Evolutionary conservation across 1,140 invertebrate genomes (phyloP), one percentile per base, ranked within the genome.

Genomic region (Habropoda laboriosa): DNA sequence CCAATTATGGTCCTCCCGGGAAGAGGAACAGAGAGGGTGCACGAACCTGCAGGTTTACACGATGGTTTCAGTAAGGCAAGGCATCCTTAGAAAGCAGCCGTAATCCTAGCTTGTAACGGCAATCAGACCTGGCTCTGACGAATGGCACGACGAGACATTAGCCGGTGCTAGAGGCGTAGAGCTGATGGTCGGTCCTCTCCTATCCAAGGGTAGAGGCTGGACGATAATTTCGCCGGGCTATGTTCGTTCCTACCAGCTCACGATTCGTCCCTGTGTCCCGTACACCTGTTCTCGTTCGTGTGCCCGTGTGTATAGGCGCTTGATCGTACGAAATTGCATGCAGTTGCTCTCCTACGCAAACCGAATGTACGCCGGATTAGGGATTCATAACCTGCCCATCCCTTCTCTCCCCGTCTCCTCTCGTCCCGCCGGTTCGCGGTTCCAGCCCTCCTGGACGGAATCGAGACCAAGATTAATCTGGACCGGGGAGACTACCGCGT

Each of bases 371-470:
- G 84, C 66, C 55, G 82, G 87, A 89, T 89, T 87, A 89, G 86
- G 72, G 84, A 87, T 87, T 89, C 87, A 88, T 89, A 89, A 88
- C 83, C 32, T 30, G 35, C 42, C 16, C n/a, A n/a, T n/a, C n/a
- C n/a, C n/a, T n/a, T n/a, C n/a, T n/a, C n/a, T n/a, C n/a, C n/a
- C n/a, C n/a, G n/a, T n/a, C n/a, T n/a, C 42, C 45, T 27, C 42
- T 38, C 8, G 24, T 30, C 45, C 21, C n/a, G 1, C 0, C 4
- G 13, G 30, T 8, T 27, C 55, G 13, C 27, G 18, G 27, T 57
- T 27, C 35, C 12, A 27, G 16, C 35, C 40, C 16, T 51, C 18
- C 38, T 21, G 45, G 30, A 72, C 76, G 67, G n/a, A 71, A 30
- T 35, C 76, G 63, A 32, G 74, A 70, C 42, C 66, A 27, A 42